Evolutionary conservation across 2,797 vertebrate genomes (phyloP), one percentile per base, ranked within the genome.

Genomic region (Myotis daubentonii): DNA sequence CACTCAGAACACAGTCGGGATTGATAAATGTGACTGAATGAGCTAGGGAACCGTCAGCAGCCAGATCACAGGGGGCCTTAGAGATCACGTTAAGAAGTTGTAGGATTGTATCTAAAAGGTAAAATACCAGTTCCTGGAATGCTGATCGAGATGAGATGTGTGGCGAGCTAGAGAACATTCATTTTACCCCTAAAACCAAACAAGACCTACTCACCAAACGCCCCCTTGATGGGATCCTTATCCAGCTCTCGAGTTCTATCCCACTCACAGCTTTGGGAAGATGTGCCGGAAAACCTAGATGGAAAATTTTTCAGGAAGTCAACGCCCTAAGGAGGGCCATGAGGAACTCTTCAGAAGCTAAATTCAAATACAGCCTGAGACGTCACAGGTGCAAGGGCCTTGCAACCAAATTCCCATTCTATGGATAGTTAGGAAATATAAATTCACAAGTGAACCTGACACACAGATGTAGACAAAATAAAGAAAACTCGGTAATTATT

Each of bases 391-490:
- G 65, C 76, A 66, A 78, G 20, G 22, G 22, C 30, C 65, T 75
- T 49, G 62, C 15, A 91, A n/a, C 33, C 49, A 57, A 49, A 68
- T 70, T 62, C 15, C 20, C 22, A 55, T 15, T 33, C 68, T 81
- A 30, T 11, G n/a, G n/a, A 91, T 91, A 75, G 33, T 81, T 57
- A 88, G n/a, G 28, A 93, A 55, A 62, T 49, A 71, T 28, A 66
- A 93, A 91, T 22, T 95, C 60, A 71, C 11, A 93, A 85, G 28
- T 55, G 80, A 93, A 79, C 12, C 12, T 72, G n/a, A 71, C 19
- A 93, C 8, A 51, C 3, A 20, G 22, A 62, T 62, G 23, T 30
- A 91, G 36, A 91, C 44, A 70, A 74, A 60, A 44, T 1, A 23
- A 57, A 20, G 6, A 41, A 55, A 74, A 57, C 3, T 79, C 0